phyloP scores from a whole-genome alignment of 2,113 vertebrate genomes.

The Verasper variegatus region DNA sequence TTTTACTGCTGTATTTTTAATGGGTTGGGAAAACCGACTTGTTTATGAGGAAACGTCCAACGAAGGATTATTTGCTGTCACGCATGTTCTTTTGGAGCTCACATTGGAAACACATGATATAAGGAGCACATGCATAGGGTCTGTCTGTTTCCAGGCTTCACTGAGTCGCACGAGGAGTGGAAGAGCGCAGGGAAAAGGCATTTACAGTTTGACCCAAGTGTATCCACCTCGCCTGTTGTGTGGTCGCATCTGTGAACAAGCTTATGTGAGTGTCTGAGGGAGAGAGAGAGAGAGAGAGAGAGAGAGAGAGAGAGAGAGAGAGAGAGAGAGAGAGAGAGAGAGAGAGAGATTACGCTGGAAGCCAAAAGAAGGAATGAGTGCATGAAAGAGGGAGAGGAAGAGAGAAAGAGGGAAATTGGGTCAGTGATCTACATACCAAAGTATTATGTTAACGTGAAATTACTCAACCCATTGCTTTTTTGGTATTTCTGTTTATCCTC shows the following conservation, averaged over 20 bases:
- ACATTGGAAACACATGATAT: conserved; percentile 23
- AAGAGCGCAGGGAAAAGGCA: conserved; percentile 17
- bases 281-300: conserved; percentile 10
- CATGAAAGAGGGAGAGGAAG: conserved; percentile 62
- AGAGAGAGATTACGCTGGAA: conserved; percentile 74
- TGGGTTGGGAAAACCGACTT: not conserved
- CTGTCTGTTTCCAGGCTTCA: conserved; percentile 18
- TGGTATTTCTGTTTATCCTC: conserved; percentile 41
- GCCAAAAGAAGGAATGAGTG: conserved; percentile 72
- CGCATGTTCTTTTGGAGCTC: conserved; percentile 20
- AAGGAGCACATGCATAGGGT: conserved; percentile 15
- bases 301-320: conserved; percentile 33
- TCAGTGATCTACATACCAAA: conserved; percentile 82
- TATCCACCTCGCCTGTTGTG: conserved; percentile 53
- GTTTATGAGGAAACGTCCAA: conserved; percentile 20
- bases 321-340: conserved; percentile 53
- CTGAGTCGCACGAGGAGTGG: conserved; percentile 1
- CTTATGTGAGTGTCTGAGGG: conserved; percentile 39
- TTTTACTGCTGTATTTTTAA: too few relatives aligned
- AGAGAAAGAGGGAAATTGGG: conserved; percentile 79
- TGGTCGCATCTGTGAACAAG: conserved; percentile 55
- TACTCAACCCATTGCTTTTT: conserved; percentile 62
- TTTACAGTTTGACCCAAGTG: conserved; percentile 44
- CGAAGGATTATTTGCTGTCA: conserved; percentile 26
- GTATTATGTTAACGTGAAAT: conserved; percentile 76